phyloP scores from a whole-genome alignment of 2,113 vertebrate genomes.

The Synodontis membranacea region DNA sequence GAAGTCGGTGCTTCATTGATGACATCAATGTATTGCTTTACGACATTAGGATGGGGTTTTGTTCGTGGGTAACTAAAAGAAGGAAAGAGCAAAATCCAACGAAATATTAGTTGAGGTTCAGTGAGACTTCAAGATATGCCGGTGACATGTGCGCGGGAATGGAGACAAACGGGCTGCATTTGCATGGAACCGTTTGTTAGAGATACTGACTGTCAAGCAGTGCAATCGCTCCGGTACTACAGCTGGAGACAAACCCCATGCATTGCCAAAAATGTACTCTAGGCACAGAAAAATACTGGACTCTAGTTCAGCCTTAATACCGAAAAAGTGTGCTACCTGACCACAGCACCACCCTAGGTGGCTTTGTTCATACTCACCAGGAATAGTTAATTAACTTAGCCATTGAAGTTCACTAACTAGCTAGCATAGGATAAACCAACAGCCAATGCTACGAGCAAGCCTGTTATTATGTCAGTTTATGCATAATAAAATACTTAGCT shows the following conservation, averaged over 20 bases:
- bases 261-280: not conserved
- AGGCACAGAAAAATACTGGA: not conserved
- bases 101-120: slow-evolving; percentile 6
- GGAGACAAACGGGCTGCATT: slow-evolving; percentile 53
- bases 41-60: too few species aligned
- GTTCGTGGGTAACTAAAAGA: not conserved
- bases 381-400: not conserved
- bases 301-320: not conserved
- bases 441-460: not conserved
- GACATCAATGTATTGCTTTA: not conserved
- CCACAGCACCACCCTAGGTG: not conserved
- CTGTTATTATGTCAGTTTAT: not conserved
- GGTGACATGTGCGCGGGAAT: slow-evolving; percentile 20
- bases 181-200: slow-evolving; percentile 64
- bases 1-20: not conserved
- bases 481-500: not conserved
- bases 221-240: slow-evolving; percentile 54
- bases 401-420: not conserved
- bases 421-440: not conserved
- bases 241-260: slow-evolving; percentile 53
- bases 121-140: not conserved
- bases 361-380: not conserved
- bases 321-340: not conserved
- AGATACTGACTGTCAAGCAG: slow-evolving; percentile 61
- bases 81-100: not conserved